Evolutionary conservation across 1,140 invertebrate genomes (phyloP), one percentile per base, ranked within the genome.

Genomic region (Megalopta genalis): DNA sequence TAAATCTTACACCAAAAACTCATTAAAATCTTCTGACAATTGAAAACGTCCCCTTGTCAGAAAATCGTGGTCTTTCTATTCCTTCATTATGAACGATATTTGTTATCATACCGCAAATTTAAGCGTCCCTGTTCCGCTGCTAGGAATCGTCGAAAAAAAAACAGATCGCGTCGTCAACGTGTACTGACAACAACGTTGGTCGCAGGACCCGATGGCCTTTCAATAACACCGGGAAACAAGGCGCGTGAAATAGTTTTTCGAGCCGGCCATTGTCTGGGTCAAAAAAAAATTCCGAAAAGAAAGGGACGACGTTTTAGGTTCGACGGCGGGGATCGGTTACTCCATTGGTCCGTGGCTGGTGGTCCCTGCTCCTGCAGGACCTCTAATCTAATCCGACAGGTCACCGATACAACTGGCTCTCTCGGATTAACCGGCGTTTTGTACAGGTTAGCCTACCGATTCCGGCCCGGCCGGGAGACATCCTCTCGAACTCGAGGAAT

Each of bases 301-400:
- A 69, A 75, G 54, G 65, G 62, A 77, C 63, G 66, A 67, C 64
- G 63, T 82, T 82, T 4, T 68, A 73, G 68, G 73, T 80, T 70
- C 83, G 82, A 82, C 73, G 71, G 79, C 54, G 81, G 16, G 83
- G 85, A 88, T 88, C 82, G 77, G 82, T 88, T 88, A 89, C 80
- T n/a, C 49, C 70, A 71, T 80, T 78, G 64, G 75, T 66, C 68
- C 68, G 32, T 77, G 80, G 81, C 79, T 87, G 89, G 88, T 90
- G 87, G 88, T 89, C 89, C 83, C 68, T 25, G 68, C 79, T 77
- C 71, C 82, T 78, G 69, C 64, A 62, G 60, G 60, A 73, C 42
- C 76, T 67, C 84, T 90, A 89, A 90, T 90, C 85, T 87, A 88
- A 90, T 88, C 89, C 72, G 89, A 90, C 89, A 88, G 88, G 86